Conservation (phyloP, 2,888 invertebrate species). For the Idaea biselata region DNA sequence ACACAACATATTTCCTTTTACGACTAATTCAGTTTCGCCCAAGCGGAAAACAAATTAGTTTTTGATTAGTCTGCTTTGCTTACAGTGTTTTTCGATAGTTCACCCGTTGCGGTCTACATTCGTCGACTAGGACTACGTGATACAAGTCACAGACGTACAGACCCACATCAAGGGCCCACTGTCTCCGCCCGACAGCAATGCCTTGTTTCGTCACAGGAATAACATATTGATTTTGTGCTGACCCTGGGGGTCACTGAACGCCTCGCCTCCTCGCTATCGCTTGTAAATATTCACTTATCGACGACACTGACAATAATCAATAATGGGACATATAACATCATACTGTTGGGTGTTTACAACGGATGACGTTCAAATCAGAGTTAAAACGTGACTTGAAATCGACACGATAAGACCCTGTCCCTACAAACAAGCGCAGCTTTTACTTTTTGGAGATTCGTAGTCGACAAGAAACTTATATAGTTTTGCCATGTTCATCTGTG, state of each 20-base stretch:
- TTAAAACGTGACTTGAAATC: neutral
- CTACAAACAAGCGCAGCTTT: neutral
- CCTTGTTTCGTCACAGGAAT: neutral
- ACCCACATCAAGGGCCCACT: neutral
- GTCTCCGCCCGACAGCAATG: neutral
- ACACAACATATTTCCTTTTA: neutral
- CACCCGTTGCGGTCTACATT: neutral
- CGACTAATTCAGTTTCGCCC: neutral
- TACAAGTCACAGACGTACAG: neutral
- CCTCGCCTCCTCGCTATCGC: neutral
- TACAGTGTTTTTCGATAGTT: neutral
- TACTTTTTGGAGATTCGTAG: neutral
- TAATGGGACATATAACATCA: neutral
- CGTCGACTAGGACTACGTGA: neutral
- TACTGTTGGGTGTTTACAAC: neutral
- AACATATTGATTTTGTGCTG: neutral
- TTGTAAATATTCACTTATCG: neutral
- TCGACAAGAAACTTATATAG: no score
- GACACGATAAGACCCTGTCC: neutral
- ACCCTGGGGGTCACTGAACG: neutral
- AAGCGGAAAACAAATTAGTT: neutral
- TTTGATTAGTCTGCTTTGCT: neutral
- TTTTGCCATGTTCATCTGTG: no score
- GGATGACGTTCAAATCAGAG: neutral
- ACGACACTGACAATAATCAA: neutral